Evolutionary conservation across 2,113 vertebrate genomes (phyloP), one percentile per base, ranked within the genome.

Genomic region (Piprites chloris): DNA sequence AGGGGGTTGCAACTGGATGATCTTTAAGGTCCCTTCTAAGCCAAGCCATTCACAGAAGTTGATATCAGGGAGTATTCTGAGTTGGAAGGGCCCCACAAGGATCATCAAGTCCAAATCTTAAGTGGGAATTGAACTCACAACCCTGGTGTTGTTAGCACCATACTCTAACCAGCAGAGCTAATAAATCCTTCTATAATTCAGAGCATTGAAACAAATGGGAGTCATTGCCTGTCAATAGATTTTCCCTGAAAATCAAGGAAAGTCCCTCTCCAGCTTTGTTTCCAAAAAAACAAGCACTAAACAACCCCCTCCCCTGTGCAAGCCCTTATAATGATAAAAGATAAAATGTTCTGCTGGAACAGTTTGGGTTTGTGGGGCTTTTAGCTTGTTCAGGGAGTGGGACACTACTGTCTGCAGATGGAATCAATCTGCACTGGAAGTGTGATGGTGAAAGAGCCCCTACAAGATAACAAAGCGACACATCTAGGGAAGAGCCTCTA

Each of bases 321-420:
- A 87, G 19, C 44, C 50, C 15, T 23, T 85, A 14, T 24, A 71
- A 44, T 65, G 69, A 79, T 53, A 89, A 74, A 89, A 92, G 69
- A 85, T 82, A 53, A 91, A 85, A 39, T 0, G 4, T 47, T 90
- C 66, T 62, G 59, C 62, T 77, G 67, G 42, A 71, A 67, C 1
- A 41, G 0, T 80, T 74, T 66, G 93, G 67, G 92, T 84, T 42
- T 68, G 66, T 59, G 86, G 86, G 78, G 35, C n/a, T 89, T 93
- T 87, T 61, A 67, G 63, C 42, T 85, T 42, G 81, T 94, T 50
- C 49, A 33, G 92, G 81, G 81, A 96, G 67, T 52, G 75, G 75
- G 95, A 52, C 53, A 27, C 13, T 59, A 39, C 81, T 96, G 89
- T 97, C 94, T 95, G 28, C 55, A 96, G 93, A 94, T 90, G 87